Percentiles rank a stretch among this genome's conserved stretches.
Evolutionary conservation across 2,888 invertebrate species (phyloP).

Genomic region (Aphelenchoides bicaudatus): DNA sequence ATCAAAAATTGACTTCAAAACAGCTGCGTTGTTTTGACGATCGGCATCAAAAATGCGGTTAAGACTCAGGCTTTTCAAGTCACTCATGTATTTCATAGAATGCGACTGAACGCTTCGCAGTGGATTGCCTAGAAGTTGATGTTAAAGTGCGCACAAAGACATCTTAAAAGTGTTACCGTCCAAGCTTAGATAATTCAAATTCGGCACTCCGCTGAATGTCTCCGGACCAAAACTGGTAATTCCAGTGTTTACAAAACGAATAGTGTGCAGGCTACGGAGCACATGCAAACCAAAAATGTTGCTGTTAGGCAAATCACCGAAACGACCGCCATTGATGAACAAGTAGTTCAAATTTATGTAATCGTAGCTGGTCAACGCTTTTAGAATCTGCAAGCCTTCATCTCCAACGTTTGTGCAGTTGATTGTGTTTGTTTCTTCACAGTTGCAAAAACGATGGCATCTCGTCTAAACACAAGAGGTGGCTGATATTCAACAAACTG

Average conservation of each 20-base stretch:
- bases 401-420: neutral
- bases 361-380: neutral
- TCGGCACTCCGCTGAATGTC: constrained; percentile 11
- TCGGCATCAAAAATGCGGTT: constrained; percentile 15
- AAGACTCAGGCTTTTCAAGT: constrained; percentile 3
- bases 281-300: constrained; percentile 11
- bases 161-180: too few species aligned
- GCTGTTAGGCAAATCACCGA: neutral
- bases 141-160: too few species aligned
- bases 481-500: too few species aligned
- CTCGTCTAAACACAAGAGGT: constrained; percentile 14
- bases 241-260: constrained; percentile 10
- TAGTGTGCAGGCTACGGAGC: neutral
- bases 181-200: neutral
- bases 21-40: constrained; percentile 11
- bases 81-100: neutral
- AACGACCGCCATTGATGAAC: constrained; percentile 5
- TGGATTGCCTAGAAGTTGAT: too few species aligned
- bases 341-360: neutral
- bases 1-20: neutral
- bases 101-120: neutral
- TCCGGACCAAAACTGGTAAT: constrained; percentile 11
- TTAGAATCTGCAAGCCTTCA: neutral
- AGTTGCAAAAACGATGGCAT: constrained; percentile 7
- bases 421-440: constrained; percentile 7